A percentile compares a stretch with the other conserved stretches of the same genome.
phyloP scores from a whole-genome alignment of 2,113 vertebrate species.

The Melanostigma gelatinosum region DNA sequence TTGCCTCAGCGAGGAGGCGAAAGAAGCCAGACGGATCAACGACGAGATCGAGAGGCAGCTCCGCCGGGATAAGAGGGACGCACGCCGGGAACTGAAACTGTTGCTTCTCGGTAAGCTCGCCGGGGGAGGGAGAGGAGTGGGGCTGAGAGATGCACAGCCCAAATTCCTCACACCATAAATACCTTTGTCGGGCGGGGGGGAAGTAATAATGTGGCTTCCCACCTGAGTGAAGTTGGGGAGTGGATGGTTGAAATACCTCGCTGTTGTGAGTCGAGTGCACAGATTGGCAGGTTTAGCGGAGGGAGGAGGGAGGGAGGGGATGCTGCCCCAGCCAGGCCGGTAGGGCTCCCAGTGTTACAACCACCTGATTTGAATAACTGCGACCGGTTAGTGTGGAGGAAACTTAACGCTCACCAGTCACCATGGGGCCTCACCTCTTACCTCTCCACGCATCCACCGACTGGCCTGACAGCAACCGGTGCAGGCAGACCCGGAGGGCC shows the following conservation, averaged over 20 bases:
- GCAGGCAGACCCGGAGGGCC: constrained; percentile 10
- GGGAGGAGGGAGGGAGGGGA: constrained; percentile 26
- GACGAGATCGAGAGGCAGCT: constrained; percentile 96
- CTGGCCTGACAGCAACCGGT: constrained; percentile 18
- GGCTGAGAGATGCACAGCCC: neutral
- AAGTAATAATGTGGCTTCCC: constrained; percentile 27
- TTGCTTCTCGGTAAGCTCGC: constrained; percentile 90
- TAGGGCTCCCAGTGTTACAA: constrained; percentile 6
- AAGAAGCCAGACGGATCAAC: constrained; percentile 95
- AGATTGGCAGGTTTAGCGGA: constrained; percentile 55
- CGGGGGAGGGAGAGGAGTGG: neutral
- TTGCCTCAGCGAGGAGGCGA: constrained; percentile 95
- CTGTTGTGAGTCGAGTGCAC: constrained; percentile 60
- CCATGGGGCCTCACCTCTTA: neutral
- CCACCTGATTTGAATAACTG: constrained; percentile 73
- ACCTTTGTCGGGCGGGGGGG: neutral
- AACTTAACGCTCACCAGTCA: constrained; percentile 47
- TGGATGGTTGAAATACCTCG: neutral
- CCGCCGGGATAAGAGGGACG: constrained; percentile 92
- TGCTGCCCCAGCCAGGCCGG: constrained; percentile 17
- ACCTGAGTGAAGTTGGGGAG: constrained; percentile 59
- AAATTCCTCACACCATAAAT: constrained; percentile 41
- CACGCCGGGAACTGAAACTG: constrained; percentile 92
- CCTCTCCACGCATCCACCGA: neutral
- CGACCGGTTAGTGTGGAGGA: constrained; percentile 22